Evolutionary conservation across 2,113 vertebrate species (phyloP).

Genomic region (Stictonetta naevosa): DNA sequence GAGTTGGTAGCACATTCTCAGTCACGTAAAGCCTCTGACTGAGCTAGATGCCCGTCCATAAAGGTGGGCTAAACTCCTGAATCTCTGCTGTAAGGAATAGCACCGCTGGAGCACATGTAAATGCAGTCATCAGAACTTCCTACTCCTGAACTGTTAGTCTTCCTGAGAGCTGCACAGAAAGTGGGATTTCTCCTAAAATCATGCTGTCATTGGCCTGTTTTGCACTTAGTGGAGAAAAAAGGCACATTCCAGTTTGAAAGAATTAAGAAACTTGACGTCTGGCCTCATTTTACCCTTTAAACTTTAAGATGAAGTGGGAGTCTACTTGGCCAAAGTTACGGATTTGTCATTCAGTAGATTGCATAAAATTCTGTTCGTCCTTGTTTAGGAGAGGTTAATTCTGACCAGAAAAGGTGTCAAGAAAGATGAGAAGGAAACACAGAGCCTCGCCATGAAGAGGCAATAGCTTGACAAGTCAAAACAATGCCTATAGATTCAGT

Average conservation of each 20-base stretch:
- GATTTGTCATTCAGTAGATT: neutral
- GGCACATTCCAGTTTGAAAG: neutral
- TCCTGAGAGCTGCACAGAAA: neutral
- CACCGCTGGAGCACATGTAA: neutral
- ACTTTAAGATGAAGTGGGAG: neutral
- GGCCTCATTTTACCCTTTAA: neutral
- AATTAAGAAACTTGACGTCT: neutral
- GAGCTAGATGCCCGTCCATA: neutral
- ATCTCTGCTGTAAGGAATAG: neutral
- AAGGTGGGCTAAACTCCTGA: neutral
- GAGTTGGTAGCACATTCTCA: neutral
- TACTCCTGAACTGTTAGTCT: neutral
- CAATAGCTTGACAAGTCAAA: neutral
- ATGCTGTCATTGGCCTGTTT: neutral
- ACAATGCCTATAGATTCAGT: neutral
- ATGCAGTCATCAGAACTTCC: neutral
- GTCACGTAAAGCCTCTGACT: neutral
- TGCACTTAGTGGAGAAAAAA: neutral
- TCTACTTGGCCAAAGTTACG: neutral
- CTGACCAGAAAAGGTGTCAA: neutral
- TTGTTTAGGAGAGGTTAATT: neutral
- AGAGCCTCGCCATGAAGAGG: neutral
- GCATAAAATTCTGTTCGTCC: neutral
- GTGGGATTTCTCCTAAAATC: neutral
- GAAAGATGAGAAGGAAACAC: neutral